Base-by-base conservation (phyloP, 2,113 vertebrate genomes). In the Cyphomyrus plagiostoma region DNA sequence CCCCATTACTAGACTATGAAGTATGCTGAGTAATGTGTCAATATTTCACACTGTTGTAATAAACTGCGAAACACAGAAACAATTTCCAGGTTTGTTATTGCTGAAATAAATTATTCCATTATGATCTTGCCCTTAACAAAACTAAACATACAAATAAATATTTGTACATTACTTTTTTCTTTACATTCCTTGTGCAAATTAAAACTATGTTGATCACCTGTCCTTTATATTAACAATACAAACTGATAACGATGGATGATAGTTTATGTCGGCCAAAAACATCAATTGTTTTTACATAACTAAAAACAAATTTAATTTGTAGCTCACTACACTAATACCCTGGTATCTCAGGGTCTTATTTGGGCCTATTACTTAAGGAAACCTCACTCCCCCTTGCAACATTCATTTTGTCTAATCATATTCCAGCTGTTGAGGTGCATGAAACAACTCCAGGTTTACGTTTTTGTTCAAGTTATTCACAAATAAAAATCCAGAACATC, bases 71-170 rank as follows among this genome's bases (percentile, higher is more conserved):
- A 82, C 45, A 77, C 88, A 89, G 11, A 74, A 53, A 83, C 88
- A 53, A 42, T 17, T 53, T 82, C 66, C 74, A 82, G 39, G 30
- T 89, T 42, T 58, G 85, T 89, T 89, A 89, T 89, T 89, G 89
- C 89, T 48, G 89, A 53, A 89, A 56, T 77, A 30, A 80, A 53
- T 86, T 23, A 15, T 19, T 62, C 23, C n/a, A 89, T 53, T 87
- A 50, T 53, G 70, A 89, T 42, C 50, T 87, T 56, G 13, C 39
- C 45, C 35, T 77, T n/a, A 42, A 48, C 56, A 88, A 70, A 70
- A 48, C 42, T 66, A 87, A 88, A 88, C 45, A 50, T 52, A 49
- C 53, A 49, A 53, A 53, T 87, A 53, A 53, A 82, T 52, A 52
- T 56, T 56, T 82, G 19, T 62, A 89, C 89, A 89, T 85, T 83